phyloP scores from a whole-genome alignment of 2,113 vertebrate genomes.

The Rhegmatorhina hoffmannsi region DNA sequence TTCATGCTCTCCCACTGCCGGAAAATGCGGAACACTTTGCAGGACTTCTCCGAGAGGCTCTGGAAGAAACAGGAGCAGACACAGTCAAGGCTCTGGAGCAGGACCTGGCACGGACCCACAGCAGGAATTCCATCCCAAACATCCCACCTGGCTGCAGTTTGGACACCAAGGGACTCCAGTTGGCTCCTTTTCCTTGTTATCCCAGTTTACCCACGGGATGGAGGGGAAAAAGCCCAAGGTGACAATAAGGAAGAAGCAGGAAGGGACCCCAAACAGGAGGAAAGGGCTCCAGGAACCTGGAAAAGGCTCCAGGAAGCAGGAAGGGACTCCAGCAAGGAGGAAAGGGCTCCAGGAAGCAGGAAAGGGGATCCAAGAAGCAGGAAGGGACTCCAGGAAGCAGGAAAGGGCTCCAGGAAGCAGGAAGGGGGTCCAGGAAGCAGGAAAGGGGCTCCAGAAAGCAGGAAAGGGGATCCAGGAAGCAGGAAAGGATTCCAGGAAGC shows the following conservation, averaged over 20 bases:
- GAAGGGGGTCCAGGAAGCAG: background rate
- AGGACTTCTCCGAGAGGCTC: slow-evolving; percentile 89
- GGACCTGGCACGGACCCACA: background rate
- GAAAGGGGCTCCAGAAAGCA: background rate
- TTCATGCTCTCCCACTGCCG: slow-evolving; percentile 87
- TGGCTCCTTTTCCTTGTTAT: fast-evolving
- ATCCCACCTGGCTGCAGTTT: background rate
- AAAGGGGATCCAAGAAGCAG: background rate
- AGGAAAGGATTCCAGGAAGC: too few relatives aligned
- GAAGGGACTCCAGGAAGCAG: background rate
- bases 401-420: background rate
- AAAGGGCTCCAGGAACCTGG: too few relatives aligned
- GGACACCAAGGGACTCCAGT: background rate
- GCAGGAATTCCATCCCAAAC: fast-evolving
- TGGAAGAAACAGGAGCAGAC: background rate
- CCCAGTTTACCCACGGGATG: fast-evolving
- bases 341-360: background rate
- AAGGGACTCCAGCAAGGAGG: too few relatives aligned
- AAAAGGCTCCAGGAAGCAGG: background rate
- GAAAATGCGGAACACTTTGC: slow-evolving; percentile 93
- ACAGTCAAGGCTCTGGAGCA: fast-evolving
- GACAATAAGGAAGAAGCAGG: background rate
- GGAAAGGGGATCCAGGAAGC: background rate
- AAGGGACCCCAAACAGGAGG: background rate
- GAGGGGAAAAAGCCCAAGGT: background rate